Percentiles rank a stretch among this genome's conserved stretches.
These are phyloP conservation scores for Copidosoma aretas DNA, from an alignment of 2,888 invertebrate species.

Conservation along the genomic window DNA sequence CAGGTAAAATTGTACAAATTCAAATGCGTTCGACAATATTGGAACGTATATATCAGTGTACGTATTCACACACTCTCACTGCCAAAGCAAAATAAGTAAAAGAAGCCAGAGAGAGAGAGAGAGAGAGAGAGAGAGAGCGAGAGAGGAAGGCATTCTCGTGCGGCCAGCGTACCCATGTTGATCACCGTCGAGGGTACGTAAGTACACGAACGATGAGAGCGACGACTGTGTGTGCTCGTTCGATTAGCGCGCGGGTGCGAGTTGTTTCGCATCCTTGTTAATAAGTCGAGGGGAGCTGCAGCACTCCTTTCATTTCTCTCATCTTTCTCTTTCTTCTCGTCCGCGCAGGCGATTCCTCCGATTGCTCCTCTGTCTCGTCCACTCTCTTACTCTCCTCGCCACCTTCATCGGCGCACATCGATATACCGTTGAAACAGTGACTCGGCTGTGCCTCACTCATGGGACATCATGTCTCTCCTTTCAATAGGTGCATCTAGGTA, in stretches of 20 bases:
- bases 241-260: conserved; percentile 61
- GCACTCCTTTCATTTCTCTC: conserved; percentile 30
- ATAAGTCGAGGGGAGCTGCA: conserved; percentile 55
- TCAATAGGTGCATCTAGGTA: not conserved
- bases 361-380: not conserved
- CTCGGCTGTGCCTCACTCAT: conserved; percentile 42
- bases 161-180: conserved; percentile 28
- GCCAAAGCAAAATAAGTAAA: not conserved
- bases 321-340: not conserved
- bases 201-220: not conserved
- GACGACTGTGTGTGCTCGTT: conserved; percentile 49
- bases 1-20: no score
- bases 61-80: no score
- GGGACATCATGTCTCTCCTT: conserved; percentile 38
- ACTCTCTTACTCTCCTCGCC: not conserved
- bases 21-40: no score
- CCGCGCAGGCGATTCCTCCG: not conserved
- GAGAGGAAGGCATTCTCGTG: conserved; percentile 35
- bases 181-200: not conserved
- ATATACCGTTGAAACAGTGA: conserved; percentile 16
- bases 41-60: no score
- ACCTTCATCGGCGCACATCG: not conserved
- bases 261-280: conserved; percentile 63
- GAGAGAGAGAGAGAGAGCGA: not conserved
- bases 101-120: conserved; percentile 16